phyloP scores from a whole-genome alignment of 2,797 vertebrate genomes.

The Corythornis leucogaster region DNA sequence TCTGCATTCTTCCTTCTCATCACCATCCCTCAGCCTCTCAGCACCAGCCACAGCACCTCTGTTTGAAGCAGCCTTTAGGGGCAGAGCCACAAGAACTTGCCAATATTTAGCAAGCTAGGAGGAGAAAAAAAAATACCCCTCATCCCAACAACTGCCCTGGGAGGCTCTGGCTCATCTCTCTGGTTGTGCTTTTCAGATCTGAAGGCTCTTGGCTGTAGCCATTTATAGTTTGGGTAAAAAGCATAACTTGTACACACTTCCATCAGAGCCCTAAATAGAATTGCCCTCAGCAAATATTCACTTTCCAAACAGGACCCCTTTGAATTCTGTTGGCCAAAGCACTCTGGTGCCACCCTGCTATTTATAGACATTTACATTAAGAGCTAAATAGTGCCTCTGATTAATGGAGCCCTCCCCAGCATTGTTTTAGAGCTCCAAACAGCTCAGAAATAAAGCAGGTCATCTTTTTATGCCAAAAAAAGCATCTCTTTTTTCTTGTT shows the following conservation, averaged over 20 bases:
- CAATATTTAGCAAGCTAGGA: neutral
- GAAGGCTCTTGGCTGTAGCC: constrained; percentile 11
- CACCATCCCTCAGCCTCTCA: neutral
- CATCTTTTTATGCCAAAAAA: neutral
- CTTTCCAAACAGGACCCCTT: constrained; percentile 38
- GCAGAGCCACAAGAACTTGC: neutral
- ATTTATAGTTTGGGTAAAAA: constrained; percentile 70
- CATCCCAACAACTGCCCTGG: neutral
- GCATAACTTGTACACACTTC: constrained; percentile 53
- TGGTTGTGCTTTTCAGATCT: neutral
- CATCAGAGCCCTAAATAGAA: constrained; percentile 66
- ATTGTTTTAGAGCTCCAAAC: neutral
- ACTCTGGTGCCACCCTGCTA: neutral
- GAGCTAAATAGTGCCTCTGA: neutral
- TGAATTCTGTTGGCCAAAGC: constrained; percentile 49
- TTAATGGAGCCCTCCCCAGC: neutral
- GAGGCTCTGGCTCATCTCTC: neutral
- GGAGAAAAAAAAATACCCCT: neutral
- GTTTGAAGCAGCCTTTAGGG: neutral
- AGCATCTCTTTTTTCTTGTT: neutral
- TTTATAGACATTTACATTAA: constrained; percentile 13
- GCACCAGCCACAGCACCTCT: neutral
- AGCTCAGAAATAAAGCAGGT: neutral
- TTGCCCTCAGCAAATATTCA: constrained; percentile 11
- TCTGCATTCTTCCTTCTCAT: neutral